These are phyloP conservation scores for Mormyrus iriodes DNA, from an alignment of 2,113 vertebrate species.

Conservation along the genomic window DNA sequence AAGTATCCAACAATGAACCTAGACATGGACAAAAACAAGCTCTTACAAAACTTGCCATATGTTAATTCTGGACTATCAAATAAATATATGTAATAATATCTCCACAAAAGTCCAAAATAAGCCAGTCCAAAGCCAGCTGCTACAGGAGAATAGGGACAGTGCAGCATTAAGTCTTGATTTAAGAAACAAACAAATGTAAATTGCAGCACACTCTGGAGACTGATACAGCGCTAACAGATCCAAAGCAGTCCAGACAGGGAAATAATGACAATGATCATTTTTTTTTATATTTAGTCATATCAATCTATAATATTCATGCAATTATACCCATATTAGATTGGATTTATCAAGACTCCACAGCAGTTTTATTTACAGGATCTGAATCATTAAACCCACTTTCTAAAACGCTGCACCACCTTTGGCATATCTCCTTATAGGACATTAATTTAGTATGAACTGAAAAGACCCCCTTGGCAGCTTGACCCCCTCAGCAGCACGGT, in stretches of 20 bases:
- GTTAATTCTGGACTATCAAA: background rate
- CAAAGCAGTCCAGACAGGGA: background rate
- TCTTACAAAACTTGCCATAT: background rate
- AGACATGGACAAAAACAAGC: background rate
- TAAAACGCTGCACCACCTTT: background rate
- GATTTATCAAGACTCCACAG: background rate
- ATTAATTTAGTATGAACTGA: background rate
- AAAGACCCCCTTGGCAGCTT: background rate
- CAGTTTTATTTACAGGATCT: background rate
- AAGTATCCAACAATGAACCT: background rate
- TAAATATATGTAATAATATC: background rate
- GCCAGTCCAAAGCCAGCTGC: background rate
- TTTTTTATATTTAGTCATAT: background rate
- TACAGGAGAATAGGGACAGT: background rate
- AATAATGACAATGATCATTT: background rate
- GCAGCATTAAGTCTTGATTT: background rate
- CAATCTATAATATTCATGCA: background rate
- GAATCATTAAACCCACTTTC: background rate
- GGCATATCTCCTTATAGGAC: background rate
- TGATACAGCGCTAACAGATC: background rate
- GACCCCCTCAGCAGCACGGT: background rate
- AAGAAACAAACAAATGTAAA: background rate
- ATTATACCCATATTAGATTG: background rate
- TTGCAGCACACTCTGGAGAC: background rate
- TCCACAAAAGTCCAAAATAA: background rate